Evolutionary conservation across 1,140 invertebrate species (phyloP).

Genomic region (Drosophila kepulauana): DNA sequence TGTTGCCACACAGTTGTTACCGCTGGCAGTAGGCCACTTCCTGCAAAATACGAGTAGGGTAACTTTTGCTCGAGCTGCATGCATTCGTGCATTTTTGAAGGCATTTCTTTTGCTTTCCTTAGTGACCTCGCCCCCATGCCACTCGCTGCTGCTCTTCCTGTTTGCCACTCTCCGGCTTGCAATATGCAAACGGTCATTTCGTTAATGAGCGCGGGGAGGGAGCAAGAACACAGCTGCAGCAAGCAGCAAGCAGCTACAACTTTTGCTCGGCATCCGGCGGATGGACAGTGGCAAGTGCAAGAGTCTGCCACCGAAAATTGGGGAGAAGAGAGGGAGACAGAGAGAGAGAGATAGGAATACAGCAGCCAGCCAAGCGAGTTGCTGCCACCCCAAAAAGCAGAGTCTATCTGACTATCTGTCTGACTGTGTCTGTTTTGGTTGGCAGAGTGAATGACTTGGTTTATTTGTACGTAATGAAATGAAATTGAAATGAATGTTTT

Average conservation of each 20-base stretch:
- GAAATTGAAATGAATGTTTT: slow-evolving; percentile 84
- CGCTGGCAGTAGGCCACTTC: slow-evolving; percentile 75
- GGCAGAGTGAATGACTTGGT: slow-evolving; percentile 68
- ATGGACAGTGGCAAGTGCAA: slow-evolving; percentile 35
- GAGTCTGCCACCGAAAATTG: slow-evolving; percentile 33
- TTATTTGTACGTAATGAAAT: slow-evolving; percentile 83
- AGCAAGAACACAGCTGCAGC: slow-evolving; percentile 3
- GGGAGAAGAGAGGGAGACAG: slow-evolving; percentile 29
- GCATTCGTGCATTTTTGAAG: slow-evolving; percentile 80
- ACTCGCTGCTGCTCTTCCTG: slow-evolving; percentile 12
- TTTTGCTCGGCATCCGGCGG: slow-evolving; percentile 77
- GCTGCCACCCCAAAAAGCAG: slow-evolving; percentile 11
- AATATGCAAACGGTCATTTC: slow-evolving; percentile 84
- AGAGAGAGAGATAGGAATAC: slow-evolving; percentile 36
- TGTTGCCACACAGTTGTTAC: slow-evolving; percentile 19
- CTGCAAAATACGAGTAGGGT: slow-evolving; percentile 38
- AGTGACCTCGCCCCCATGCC: slow-evolving; percentile 12
- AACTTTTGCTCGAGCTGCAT: slow-evolving; percentile 54
- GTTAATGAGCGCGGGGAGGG: slow-evolving; percentile 73
- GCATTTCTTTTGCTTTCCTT: slow-evolving; percentile 65
- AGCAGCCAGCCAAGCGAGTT: slow-evolving; percentile 37
- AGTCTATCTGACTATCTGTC: slow-evolving; percentile 17
- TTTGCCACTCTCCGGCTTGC: slow-evolving; percentile 32
- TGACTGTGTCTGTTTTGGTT: slow-evolving; percentile 2
- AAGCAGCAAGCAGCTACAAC: slow-evolving; percentile 51